Evolutionary conservation across 2,113 vertebrate genomes (phyloP).

Genomic region (Grantiella picta): DNA sequence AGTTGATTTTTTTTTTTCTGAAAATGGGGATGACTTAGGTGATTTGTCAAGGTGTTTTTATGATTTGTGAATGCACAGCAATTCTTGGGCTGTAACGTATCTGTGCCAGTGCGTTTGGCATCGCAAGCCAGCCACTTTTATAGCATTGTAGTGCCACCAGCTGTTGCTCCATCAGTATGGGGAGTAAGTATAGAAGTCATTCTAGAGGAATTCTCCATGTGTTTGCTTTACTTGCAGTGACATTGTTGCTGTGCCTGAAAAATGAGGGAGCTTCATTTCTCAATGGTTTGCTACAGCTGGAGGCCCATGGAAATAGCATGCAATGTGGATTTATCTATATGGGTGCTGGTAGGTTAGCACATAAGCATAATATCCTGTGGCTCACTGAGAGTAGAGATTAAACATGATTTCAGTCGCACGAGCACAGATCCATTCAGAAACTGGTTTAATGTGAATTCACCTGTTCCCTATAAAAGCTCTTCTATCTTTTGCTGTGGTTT

Average conservation of each 20-base stretch:
- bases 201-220: neutral
- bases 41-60: neutral
- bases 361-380: neutral
- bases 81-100: neutral
- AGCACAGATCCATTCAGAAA: neutral
- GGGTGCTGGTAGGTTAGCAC: neutral
- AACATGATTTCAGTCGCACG: neutral
- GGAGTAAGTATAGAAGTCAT: neutral
- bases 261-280: neutral
- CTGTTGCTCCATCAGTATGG: neutral
- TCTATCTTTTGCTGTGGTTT: neutral
- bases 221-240: neutral
- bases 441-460: neutral
- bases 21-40: neutral
- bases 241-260: neutral
- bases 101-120: neutral
- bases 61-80: neutral
- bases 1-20: neutral
- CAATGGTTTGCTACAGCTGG: neutral
- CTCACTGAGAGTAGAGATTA: neutral
- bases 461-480: neutral
- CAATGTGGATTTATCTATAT: neutral
- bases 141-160: neutral
- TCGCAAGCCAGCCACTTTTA: neutral
- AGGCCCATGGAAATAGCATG: neutral